Evolutionary conservation across 2,797 vertebrate genomes (phyloP), one percentile per base, ranked within the genome.

Genomic region (Trematomus bernacchii): DNA sequence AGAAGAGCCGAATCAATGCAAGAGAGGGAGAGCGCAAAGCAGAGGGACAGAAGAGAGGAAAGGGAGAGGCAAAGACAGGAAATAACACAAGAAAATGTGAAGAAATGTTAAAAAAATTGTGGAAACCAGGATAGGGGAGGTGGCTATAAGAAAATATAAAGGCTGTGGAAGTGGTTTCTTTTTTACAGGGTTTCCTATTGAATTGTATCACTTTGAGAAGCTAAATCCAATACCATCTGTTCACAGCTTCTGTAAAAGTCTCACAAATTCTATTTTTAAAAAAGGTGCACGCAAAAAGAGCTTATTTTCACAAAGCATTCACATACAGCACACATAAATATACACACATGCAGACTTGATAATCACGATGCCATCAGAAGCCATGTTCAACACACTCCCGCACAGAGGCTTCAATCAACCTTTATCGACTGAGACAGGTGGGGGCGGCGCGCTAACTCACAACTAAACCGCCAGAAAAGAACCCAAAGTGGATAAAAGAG

Each of bases 1-100:
- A 95, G 93, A 92, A 83, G 86, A 90, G 84, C 85, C 54, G 67
- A 91, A 95, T 95, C 93, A 92, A 94, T 94, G 93, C 77, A 55
- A 69, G 79, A 72, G 50, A 77, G 75, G 47, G 74, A 51, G 52
- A 42, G 61, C 44, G 68, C 19, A 40, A 71, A 78, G 63, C 3
- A 59, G 50, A 55, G 19, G 51, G 64, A 63, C 48, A 43, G 55
- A 46, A 33, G 44, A 66, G 23, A 21, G 43, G 46, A 54, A 53
- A 6, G 43, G 48, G 40, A 47, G n/a, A 60, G 43, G 21, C 19
- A 18, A 48, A 44, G 14, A 54, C 54, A 57, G 21, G 73, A 59
- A 60, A 71, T 37, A 37, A 37, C 33, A 55, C 58, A 71, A n/a
- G 48, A 57, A 37, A 37, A 37, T 4, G 33, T 37, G 27, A 27